These are phyloP conservation scores for Lordiphosa collinella DNA, from an alignment of 1,140 invertebrate genomes.

Conservation along the genomic window DNA sequence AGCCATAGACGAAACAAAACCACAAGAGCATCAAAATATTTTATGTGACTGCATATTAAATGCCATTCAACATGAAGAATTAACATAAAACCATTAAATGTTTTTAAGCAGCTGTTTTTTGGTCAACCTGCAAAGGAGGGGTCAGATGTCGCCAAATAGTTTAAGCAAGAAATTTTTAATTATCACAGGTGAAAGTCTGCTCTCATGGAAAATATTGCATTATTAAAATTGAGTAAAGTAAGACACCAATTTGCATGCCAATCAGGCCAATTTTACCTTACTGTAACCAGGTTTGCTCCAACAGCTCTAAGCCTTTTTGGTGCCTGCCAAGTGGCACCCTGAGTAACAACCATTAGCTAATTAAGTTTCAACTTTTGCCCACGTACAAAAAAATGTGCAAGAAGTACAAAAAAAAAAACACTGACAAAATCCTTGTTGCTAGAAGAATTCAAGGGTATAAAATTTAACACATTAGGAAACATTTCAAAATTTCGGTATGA, in stretches of 20 bases:
- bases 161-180: constrained; percentile 15
- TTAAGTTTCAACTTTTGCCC: constrained; percentile 37
- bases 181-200: not conserved
- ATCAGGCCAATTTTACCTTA: constrained; percentile 50
- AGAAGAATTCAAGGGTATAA: not conserved
- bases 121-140: too few species aligned
- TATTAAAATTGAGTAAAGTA: too few species aligned
- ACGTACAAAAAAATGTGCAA: constrained; percentile 2
- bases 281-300: constrained; percentile 46
- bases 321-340: constrained; percentile 28
- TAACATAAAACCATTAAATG: constrained; percentile 67
- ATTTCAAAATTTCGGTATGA: too few species aligned
- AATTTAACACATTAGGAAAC: constrained; percentile 34
- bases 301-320: constrained; percentile 36
- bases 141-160: too few species aligned
- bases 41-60: constrained; percentile 63
- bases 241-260: constrained; percentile 39
- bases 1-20: constrained; percentile 35
- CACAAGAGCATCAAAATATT: constrained; percentile 47
- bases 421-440: constrained; percentile 26
- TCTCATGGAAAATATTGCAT: constrained; percentile 21
- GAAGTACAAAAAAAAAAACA: too few species aligned
- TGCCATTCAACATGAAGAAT: constrained; percentile 51
- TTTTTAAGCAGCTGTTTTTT: constrained; percentile 43
- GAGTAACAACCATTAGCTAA: constrained; percentile 59